Base-by-base conservation (phyloP, 2,797 vertebrate genomes). In the Megalops cyprinoides region DNA sequence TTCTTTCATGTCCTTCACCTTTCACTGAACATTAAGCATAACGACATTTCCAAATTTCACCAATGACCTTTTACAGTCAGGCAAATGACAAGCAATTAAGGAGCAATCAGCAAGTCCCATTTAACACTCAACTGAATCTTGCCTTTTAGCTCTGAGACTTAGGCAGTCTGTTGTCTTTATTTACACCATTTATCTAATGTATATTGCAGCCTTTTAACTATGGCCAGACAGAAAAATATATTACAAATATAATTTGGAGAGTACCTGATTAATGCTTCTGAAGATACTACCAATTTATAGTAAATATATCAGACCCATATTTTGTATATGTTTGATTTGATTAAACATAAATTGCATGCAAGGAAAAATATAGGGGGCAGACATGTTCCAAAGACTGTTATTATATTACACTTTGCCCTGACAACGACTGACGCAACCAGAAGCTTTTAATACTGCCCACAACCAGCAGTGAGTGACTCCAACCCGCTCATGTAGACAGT, bases 81-180 rank as follows among this genome's bases (percentile, higher is more conserved):
- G 79, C 81, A 74, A 83, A 77, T 76, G 79, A 74, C 67, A 69
- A 82, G 73, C 73, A 80, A 84, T 81, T 85, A 85, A 71, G 75
- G 71, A 67, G 65, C 76, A 79, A 74, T 74, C 75, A 82, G 77
- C 76, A 56, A 55, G 46, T 56, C 49, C 34, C 25, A 56, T 83
- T 81, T 78, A n/a, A 42, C 60, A n/a, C 48, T 51, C 39, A 58
- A 42, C 62, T 71, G 48, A 42, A 39, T 78, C n/a, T 67, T 48
- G 12, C 58, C 14, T 25, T 65, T 67, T 49, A 49, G 77, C 28
- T 67, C 42, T 55, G 10, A 25, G 34, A 60, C 74, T 76, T 31
- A 65, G 12, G 55, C n/a, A 28, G 49, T 44, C 18, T 73, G 48
- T 44, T 20, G 42, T 23, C 15, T 49, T 15, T 67, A 48, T 65